Evolutionary conservation across 2,888 invertebrate species (phyloP), one percentile per base, ranked within the genome.

Genomic region (Orchesella flavescens): DNA sequence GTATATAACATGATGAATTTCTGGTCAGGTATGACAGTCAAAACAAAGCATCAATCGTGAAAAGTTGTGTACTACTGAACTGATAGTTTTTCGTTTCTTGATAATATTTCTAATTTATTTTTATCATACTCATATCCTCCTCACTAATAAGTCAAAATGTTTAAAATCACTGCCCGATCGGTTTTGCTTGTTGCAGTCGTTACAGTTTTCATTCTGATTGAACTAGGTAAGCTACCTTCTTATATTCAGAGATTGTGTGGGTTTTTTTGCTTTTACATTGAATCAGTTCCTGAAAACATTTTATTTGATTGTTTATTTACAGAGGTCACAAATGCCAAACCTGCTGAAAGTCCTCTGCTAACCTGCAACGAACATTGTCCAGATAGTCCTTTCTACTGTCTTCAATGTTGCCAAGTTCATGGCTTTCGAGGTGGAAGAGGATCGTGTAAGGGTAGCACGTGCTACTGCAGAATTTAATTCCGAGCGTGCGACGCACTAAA

Each of bases 301-400:
- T 34, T 4, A 34, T 34, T 34, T 34, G 34, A 7, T 34, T 34
- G 7, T 4, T 7, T 34, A 34, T 61, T 44, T 13, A 34, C 74
- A 19, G 61, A 21, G 19, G 10, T 19, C 3, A 44, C 49, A 2
- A 61, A 44, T 17, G 23, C 74, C 13, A 57, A 72, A 21, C 44
- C 61, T n/a, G 17, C 44, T 1, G 66, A 66, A 43, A 66, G 66
- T 17, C 17, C 44, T 12, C 17, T 66, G 1, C 74, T 21, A 44
- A 49, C 63, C n/a, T 80, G 80, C 23, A 73, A 73, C 44, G 73
- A 80, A 44, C 80, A 80, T 49, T 80, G 80, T 57, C 73, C 73
- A n/a, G 73, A 66, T 23, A 66, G 73, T 57, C 55, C 80, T 2
- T 73, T 80, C 44, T 73, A 24, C 49, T 80, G 80, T 44, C 57